These are phyloP conservation scores for Saccostrea cuccullata DNA, from an alignment of 1,140 invertebrate genomes.

Conservation along the genomic window DNA sequence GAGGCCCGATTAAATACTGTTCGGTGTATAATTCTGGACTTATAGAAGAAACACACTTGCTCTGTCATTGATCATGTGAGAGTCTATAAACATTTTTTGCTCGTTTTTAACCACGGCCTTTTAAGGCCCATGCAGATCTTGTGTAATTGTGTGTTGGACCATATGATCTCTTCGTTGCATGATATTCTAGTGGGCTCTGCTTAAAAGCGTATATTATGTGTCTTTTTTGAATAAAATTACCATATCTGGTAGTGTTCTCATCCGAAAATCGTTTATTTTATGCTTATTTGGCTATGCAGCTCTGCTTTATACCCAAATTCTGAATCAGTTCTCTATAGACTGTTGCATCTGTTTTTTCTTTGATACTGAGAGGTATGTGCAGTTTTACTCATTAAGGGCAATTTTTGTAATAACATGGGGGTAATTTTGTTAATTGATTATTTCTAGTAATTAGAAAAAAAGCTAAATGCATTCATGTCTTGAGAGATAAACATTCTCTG, in stretches of 20 bases:
- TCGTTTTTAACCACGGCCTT: conserved; percentile 3
- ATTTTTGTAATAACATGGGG: neutral
- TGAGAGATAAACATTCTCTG: neutral
- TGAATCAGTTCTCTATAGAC: neutral
- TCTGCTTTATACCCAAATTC: neutral
- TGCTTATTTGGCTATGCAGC: neutral
- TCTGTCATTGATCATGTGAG: conserved; percentile 22
- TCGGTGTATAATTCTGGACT: neutral
- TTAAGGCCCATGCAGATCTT: neutral
- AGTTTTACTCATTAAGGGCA: neutral
- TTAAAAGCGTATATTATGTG: conserved; percentile 28
- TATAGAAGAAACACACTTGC: neutral
- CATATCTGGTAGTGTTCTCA: conserved; percentile 11
- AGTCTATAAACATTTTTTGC: conserved; percentile 16
- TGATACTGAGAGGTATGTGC: neutral
- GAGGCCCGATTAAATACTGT: conserved; percentile 6
- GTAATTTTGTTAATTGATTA: neutral
- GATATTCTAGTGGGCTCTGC: conserved; percentile 11
- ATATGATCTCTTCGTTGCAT: conserved; percentile 12
- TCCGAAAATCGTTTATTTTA: neutral
- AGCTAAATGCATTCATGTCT: neutral
- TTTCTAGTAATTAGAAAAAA: too few species aligned
- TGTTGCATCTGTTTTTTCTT: neutral
- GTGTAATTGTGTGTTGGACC: conserved; percentile 8
- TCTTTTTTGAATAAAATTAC: conserved; percentile 33